These are phyloP conservation scores for Seriola aureovittata DNA, from an alignment of 2,113 vertebrate genomes.

Conservation along the genomic window DNA sequence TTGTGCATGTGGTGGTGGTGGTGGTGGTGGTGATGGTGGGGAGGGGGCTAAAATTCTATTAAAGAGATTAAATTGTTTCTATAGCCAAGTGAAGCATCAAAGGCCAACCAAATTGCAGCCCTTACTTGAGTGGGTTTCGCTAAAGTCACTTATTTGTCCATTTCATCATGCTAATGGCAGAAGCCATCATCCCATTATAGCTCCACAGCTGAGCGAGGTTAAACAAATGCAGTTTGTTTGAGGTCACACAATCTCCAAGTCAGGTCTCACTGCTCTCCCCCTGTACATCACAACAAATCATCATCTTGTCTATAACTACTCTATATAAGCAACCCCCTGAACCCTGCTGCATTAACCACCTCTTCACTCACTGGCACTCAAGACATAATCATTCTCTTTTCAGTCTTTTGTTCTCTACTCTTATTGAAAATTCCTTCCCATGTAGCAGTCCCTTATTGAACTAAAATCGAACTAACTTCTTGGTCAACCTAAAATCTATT, in stretches of 20 bases:
- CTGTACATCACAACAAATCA: slow-evolving; percentile 76
- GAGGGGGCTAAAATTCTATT: slow-evolving; percentile 82
- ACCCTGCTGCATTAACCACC: slow-evolving; percentile 68
- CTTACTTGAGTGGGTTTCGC: slow-evolving; percentile 79
- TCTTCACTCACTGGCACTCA: slow-evolving; percentile 44
- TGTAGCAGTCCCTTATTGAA: slow-evolving; percentile 21
- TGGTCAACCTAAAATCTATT: slow-evolving; percentile 42
- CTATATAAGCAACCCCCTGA: slow-evolving; percentile 70
- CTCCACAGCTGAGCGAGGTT: slow-evolving; percentile 77
- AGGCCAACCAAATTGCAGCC: slow-evolving; percentile 84
- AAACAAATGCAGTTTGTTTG: slow-evolving; percentile 81
- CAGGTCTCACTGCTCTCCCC: slow-evolving; percentile 61
- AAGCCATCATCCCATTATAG: slow-evolving; percentile 80
- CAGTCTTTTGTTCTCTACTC: slow-evolving; percentile 8
- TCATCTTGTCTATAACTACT: slow-evolving; percentile 78
- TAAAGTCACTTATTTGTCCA: slow-evolving; percentile 85
- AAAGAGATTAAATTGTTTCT: slow-evolving; percentile 84
- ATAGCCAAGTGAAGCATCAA: slow-evolving; percentile 86
- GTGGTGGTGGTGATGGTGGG: neutral
- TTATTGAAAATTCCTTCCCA: slow-evolving; percentile 23
- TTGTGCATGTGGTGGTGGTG: slow-evolving; percentile 53
- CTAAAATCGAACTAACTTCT: slow-evolving; percentile 40
- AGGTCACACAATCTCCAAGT: slow-evolving; percentile 77
- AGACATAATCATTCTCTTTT: slow-evolving; percentile 5
- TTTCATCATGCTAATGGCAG: slow-evolving; percentile 87